Evolutionary conservation across 1,140 invertebrate species (phyloP).

Genomic region (Macrobrachium nipponense): DNA sequence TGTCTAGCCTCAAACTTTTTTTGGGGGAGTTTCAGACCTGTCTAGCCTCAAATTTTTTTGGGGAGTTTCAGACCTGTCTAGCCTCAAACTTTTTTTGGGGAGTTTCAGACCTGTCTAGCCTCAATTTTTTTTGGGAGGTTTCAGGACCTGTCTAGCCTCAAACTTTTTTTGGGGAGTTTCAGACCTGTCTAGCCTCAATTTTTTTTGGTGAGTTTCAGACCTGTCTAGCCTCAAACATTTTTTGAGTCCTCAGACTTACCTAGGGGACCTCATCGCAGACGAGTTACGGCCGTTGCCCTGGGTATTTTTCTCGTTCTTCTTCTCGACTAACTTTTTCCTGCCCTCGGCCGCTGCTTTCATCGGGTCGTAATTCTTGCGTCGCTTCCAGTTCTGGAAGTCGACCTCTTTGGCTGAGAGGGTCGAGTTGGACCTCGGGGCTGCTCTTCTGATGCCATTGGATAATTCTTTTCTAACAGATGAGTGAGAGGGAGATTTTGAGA

Average conservation of each 20-base stretch:
- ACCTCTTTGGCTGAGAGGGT: constrained; percentile 78
- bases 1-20: no score
- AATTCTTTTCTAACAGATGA: constrained; percentile 45
- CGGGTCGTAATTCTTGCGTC: constrained; percentile 90
- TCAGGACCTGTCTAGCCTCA: no score
- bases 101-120: constrained; percentile 42
- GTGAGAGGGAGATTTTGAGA: constrained; percentile 55
- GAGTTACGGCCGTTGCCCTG: constrained; percentile 10
- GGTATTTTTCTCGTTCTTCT: constrained; percentile 31
- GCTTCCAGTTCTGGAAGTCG: constrained; percentile 92
- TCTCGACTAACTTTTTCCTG: constrained; percentile 71
- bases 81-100: no score
- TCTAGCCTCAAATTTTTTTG: constrained; percentile 58
- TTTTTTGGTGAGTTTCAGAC: no score
- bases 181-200: constrained; percentile 53
- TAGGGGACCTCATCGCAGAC: constrained; percentile 47
- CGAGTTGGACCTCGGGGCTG: constrained; percentile 73
- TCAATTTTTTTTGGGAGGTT: no score
- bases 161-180: background rate
- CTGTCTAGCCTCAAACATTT: no score
- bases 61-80: no score
- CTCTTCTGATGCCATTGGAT: background rate
- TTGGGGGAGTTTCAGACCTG: background rate
- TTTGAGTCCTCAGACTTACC: constrained; percentile 20
- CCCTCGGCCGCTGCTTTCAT: constrained; percentile 85